Percentiles rank a stretch among this genome's conserved stretches.
Evolutionary conservation across 2,888 invertebrate genomes (phyloP).

Genomic region (Resseliella maxima): DNA sequence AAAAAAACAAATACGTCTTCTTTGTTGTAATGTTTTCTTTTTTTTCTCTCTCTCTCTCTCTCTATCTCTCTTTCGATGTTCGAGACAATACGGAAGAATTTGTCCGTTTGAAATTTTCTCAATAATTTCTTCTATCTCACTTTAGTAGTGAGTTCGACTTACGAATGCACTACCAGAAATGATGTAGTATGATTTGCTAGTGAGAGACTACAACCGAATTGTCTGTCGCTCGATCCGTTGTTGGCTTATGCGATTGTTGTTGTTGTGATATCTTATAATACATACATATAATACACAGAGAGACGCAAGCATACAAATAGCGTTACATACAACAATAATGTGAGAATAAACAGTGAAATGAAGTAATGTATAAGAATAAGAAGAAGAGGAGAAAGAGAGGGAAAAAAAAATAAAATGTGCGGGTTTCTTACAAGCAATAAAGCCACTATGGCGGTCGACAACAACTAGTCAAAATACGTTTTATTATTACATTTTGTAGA

Average conservation of each 20-base stretch:
- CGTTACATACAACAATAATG: too few species aligned
- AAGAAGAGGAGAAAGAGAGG: too few species aligned
- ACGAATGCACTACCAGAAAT: slow-evolving; percentile 51
- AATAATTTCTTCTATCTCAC: background rate
- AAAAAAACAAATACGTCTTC: too few species aligned
- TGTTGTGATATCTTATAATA: background rate
- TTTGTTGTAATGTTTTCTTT: background rate
- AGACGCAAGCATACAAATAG: too few species aligned
- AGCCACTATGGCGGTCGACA: slow-evolving; percentile 48
- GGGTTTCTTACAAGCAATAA: slow-evolving; percentile 44
- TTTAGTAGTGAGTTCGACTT: slow-evolving; percentile 30
- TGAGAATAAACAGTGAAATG: background rate
- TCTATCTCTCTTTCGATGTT: background rate
- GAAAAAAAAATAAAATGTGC: slow-evolving; percentile 4
- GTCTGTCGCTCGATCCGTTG: background rate
- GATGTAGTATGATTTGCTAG: slow-evolving; percentile 33
- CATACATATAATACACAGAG: too few species aligned
- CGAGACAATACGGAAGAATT: slow-evolving; percentile 33
- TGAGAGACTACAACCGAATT: slow-evolving; percentile 14
- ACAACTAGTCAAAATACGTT: slow-evolving; percentile 44
- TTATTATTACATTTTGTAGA: slow-evolving; percentile 8
- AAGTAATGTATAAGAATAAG: too few species aligned
- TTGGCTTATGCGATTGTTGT: slow-evolving; percentile 19
- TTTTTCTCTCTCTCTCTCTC: background rate
- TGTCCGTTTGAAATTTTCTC: background rate